Base-by-base conservation (phyloP, 2,888 invertebrate species). In the Tipula confusa region DNA sequence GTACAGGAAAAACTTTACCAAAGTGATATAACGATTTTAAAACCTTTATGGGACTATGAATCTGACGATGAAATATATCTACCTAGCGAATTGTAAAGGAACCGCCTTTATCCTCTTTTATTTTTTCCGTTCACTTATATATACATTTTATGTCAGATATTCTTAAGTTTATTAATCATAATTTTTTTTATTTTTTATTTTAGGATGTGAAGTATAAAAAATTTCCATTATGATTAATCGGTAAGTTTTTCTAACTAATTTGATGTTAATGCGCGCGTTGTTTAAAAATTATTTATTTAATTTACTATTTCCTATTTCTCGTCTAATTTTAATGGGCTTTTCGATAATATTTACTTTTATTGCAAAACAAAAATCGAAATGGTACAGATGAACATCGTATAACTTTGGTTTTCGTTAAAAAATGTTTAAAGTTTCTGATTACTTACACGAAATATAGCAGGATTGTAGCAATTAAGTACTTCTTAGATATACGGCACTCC, bases 261-360 rank as follows among this genome's bases (percentile, higher is more conserved):
- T 64, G 64, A 24, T 64, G 64, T 64, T 64, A 64, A 64, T 64
- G 64, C 64, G 64, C 24, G 64, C 64, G 64, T 64, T 64, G 64
- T 64, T 64, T 64, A 24, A 24, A 18, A 64, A 64, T n/a, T n/a
- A n/a, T 7, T n/a, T 0, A 64, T 64, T 64, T 64, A 64, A 64
- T 64, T 64, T 64, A 24, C 64, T 11, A 64, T 64, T 64, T 64
- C 64, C 64, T 64, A 64, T 64, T 64, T 64, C 64, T 64, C 64
- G 64, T 64, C 64, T 64, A 64, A 64, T 64, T 64, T 3, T 64
- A 64, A 64, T 64, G 24, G 24, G 64, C 24, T 64, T 64, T 24
- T 24, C 18, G 7, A 64, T 13, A 64, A 64, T 64, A 64, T 64
- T 64, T 64, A 64, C 64, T 1, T 48, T 64, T 18, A 64, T 24